Base-by-base conservation (phyloP, 2,797 vertebrate genomes). In the Crypturellus tataupa region DNA sequence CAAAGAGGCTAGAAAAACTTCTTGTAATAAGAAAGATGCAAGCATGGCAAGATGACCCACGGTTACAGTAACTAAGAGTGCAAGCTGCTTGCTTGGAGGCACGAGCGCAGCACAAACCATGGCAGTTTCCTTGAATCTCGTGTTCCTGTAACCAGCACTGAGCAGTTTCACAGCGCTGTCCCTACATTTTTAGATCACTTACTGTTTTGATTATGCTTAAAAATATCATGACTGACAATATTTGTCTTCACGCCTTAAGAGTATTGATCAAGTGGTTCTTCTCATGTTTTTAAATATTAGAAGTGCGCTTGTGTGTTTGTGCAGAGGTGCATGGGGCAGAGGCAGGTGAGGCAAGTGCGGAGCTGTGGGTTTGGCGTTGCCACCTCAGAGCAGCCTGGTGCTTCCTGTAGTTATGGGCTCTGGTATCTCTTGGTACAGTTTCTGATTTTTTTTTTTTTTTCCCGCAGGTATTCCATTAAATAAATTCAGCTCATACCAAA, bases 401-500 rank as follows among this genome's bases (percentile, higher is more conserved):
- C 59, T 44, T 94, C 68, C 53, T 77, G 39, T 24, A 46, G 16
- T 65, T 72, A 23, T 1, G 1, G 5, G 82, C 20, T 39, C 94
- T 58, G 78, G 21, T 87, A 59, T 96, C 75, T 86, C 47, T 68
- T 87, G 49, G 39, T 87, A 67, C 49, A 35, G 49, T 89, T 91
- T 85, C 70, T 79, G 76, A 69, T 35, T 75, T 51, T 75, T 82
- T 93, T 60, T 20, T n/a, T 82, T 68, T 49, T 49, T 77, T 39
- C 81, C 68, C 91, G 64, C 78, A 95, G 89, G 92, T 94, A 94
- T 95, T 96, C 80, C 39, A 84, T 96, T 94, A 97, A 98, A 96
- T 97, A 95, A 97, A 97, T 98, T 97, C 95, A 80, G 91, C 91
- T 96, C 91, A 87, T 93, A 97, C 94, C 87, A 84, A 97, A 98